phyloP scores from a whole-genome alignment of 2,888 invertebrate species.

The Enoplolaimus lenunculus region DNA sequence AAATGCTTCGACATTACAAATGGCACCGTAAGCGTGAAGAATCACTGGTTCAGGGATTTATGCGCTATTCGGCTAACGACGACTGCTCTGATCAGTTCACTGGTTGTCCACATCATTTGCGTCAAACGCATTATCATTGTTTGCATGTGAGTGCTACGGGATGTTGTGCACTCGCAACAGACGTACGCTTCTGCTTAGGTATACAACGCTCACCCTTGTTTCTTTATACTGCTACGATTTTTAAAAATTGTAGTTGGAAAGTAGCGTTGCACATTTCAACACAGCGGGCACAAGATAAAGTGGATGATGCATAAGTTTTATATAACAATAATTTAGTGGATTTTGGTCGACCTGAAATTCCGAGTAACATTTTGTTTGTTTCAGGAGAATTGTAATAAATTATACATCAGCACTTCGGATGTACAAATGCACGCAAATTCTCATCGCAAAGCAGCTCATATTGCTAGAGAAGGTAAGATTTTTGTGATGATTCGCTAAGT shows the following conservation, averaged over 20 bases:
- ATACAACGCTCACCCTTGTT: too few species aligned
- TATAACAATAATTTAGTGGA: too few species aligned
- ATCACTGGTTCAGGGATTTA: conserved; percentile 82
- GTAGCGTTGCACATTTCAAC: too few species aligned
- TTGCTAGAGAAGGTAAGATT: conserved; percentile 60
- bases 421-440: conserved; percentile 99
- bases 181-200: too few species aligned
- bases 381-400: conserved; percentile 55
- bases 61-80: conserved; percentile 81
- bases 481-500: too few species aligned
- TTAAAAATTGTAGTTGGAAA: too few species aligned
- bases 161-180: too few species aligned
- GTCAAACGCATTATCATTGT: conserved; percentile 93
- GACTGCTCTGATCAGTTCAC: conserved; percentile 75
- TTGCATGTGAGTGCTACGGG: conserved; percentile 54
- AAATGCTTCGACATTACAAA: conserved; percentile 95
- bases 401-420: conserved; percentile 94
- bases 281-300: too few species aligned
- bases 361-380: conserved; percentile 22
- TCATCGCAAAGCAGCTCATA: conserved; percentile 90
- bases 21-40: conserved; percentile 98
- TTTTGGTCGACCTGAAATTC: too few species aligned
- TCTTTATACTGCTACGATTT: too few species aligned
- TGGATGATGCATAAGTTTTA: too few species aligned
- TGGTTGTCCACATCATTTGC: conserved; percentile 73